Evolutionary conservation across 2,888 invertebrate species (phyloP), one percentile per base, ranked within the genome.

Genomic region (Leptopilina myrica): DNA sequence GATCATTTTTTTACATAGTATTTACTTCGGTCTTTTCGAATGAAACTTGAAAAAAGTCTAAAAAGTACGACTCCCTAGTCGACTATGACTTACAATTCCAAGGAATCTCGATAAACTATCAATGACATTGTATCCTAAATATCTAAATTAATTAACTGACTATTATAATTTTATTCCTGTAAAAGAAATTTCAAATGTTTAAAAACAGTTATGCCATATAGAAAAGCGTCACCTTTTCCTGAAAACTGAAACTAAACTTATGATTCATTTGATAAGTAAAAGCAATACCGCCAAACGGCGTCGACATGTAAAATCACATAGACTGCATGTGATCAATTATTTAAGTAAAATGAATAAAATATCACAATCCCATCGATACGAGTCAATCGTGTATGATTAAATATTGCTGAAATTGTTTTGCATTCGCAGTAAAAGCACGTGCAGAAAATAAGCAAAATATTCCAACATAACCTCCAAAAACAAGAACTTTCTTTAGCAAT

Each of bases 401-500:
- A 26, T 1, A 14, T 7, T 7, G 26, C 33, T 56, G 5, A 2
- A 33, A 56, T 14, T 53, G 20, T 53, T 26, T 56, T 4, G 14
- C 12, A 53, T 20, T 26, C 14, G 20, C 26, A 53, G 14, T 20
- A 73, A n/a, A 3, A 3, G 69, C 81, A 78, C 65, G 73, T 65
- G 14, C 33, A 40, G 11, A 59, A 33, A 93, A 93, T 56, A 76
- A 79, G 43, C 12, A 80, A 83, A 83, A 46, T 81, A 67, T 43
- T 78, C 82, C 64, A 84, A 85, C 88, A 86, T 90, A 90, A 90
- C 90, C 90, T 90, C 90, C 90, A 81, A 64, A 64, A 75, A 14
- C n/a, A 67, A 84, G 79, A 82, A 84, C 79, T 77, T 82, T 56
- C 33, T 76, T 80, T 78, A 49, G 33, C n/a, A n/a, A 46, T 26